Evolutionary conservation across 2,113 vertebrate genomes (phyloP).

Genomic region (Mungos mungo): DNA sequence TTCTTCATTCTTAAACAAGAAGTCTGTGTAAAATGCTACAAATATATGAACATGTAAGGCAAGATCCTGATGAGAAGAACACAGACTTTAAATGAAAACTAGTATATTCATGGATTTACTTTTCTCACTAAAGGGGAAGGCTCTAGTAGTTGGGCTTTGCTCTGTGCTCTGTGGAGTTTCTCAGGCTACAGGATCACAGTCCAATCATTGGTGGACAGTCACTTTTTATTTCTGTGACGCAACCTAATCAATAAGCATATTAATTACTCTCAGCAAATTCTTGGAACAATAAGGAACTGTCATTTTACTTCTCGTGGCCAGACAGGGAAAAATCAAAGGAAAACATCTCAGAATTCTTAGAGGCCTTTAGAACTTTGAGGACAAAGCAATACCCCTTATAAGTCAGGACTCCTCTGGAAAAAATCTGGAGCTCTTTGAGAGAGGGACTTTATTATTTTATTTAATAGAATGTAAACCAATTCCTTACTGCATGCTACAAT

Average conservation of each 20-base stretch:
- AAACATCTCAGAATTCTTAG: conserved; percentile 37
- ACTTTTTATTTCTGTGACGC: conserved; percentile 49
- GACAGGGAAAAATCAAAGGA: conserved; percentile 18
- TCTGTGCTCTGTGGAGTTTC: not conserved
- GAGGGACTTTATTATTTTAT: not conserved
- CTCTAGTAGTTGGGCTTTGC: fast-evolving
- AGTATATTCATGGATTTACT: not conserved
- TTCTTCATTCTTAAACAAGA: not conserved
- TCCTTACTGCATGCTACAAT: not conserved
- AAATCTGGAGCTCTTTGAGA: not conserved
- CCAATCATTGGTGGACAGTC: not conserved
- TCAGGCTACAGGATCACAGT: not conserved
- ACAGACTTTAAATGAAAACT: conserved; percentile 23
- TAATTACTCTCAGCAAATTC: conserved; percentile 17
- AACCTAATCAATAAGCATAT: conserved; percentile 46
- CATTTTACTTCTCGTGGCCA: conserved; percentile 4
- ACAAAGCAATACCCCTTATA: not conserved
- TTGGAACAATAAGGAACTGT: conserved; percentile 18
- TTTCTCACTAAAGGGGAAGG: not conserved
- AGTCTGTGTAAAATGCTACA: not conserved
- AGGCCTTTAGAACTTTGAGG: not conserved
- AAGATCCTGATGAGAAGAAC: not conserved
- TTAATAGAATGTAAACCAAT: not conserved
- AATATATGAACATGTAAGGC: not conserved
- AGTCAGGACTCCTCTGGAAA: not conserved